phyloP scores from a whole-genome alignment of 1,140 invertebrate genomes.

The Bemisia tabaci region DNA sequence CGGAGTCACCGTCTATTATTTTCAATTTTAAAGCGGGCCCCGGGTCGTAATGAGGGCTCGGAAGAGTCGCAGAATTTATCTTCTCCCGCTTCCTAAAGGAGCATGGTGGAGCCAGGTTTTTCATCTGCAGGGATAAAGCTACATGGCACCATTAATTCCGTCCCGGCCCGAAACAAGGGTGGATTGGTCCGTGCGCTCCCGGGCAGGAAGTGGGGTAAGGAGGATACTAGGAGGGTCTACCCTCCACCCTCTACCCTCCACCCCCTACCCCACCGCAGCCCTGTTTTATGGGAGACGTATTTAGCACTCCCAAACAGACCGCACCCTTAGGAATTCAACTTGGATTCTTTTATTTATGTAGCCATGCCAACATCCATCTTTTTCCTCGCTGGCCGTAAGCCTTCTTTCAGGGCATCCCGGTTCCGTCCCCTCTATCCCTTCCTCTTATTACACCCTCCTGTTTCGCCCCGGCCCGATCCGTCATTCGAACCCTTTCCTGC shows the following conservation, averaged over 20 bases:
- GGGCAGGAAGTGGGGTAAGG: not conserved
- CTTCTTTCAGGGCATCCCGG: not conserved
- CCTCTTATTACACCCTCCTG: not conserved
- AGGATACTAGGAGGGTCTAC: not conserved
- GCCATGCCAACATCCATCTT: not conserved
- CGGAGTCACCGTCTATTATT: too few species aligned
- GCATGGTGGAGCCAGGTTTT: not conserved
- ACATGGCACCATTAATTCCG: not conserved
- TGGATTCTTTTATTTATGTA: not conserved
- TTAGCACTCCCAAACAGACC: not conserved
- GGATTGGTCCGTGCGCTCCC: too few species aligned
- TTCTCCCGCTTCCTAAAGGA: not conserved
- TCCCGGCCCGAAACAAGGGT: not conserved
- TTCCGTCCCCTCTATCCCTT: not conserved
- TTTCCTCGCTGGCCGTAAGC: not conserved
- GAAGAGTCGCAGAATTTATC: not conserved
- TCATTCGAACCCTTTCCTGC: not conserved
- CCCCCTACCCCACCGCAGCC: not conserved
- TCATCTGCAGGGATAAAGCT: not conserved
- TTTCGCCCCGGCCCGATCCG: too few species aligned
- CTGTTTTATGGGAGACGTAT: not conserved
- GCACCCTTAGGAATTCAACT: not conserved
- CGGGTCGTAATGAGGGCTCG: not conserved
- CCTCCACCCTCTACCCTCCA: not conserved
- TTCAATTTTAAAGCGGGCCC: not conserved